Evolutionary conservation across 2,888 invertebrate species (phyloP).

Genomic region (Aplocera efformata): DNA sequence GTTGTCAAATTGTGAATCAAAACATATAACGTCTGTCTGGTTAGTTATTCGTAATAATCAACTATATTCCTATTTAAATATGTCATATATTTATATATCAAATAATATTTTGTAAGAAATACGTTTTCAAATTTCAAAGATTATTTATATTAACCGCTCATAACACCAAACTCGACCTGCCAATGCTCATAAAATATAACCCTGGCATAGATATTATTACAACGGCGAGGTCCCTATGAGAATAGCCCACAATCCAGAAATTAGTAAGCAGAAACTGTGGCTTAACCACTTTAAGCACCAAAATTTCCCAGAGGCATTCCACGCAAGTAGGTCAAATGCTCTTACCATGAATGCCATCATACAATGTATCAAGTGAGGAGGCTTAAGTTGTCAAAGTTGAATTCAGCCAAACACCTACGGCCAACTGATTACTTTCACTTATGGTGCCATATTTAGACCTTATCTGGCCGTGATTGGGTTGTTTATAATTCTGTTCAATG

Average conservation of each 20-base stretch:
- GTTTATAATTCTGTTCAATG: neutral
- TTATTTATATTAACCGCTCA: too few relatives aligned
- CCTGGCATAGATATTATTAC: conserved; percentile 13
- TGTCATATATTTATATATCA: too few relatives aligned
- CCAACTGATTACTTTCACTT: conserved; percentile 1
- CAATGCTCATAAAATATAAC: conserved; percentile 11
- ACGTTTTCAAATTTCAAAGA: neutral
- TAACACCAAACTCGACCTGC: neutral
- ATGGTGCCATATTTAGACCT: conserved; percentile 13
- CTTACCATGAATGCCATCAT: conserved; percentile 34
- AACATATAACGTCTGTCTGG: too few relatives aligned
- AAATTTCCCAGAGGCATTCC: conserved; percentile 44
- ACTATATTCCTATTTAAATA: too few relatives aligned
- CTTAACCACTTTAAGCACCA: conserved; percentile 29
- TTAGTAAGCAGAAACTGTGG: conserved; percentile 30
- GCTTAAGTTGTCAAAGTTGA: conserved; percentile 49
- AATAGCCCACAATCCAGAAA: conserved; percentile 28
- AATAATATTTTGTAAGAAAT: neutral
- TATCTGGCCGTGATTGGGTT: conserved; percentile 11
- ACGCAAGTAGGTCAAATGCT: conserved; percentile 40
- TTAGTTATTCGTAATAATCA: too few relatives aligned
- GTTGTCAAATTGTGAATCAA: too few relatives aligned
- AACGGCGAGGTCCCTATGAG: conserved; percentile 12
- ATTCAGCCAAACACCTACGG: conserved; percentile 37
- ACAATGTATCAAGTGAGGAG: conserved; percentile 42